These are phyloP conservation scores for Vandiemenella viatica DNA, from an alignment of 2,888 invertebrate species.

Conservation along the genomic window DNA sequence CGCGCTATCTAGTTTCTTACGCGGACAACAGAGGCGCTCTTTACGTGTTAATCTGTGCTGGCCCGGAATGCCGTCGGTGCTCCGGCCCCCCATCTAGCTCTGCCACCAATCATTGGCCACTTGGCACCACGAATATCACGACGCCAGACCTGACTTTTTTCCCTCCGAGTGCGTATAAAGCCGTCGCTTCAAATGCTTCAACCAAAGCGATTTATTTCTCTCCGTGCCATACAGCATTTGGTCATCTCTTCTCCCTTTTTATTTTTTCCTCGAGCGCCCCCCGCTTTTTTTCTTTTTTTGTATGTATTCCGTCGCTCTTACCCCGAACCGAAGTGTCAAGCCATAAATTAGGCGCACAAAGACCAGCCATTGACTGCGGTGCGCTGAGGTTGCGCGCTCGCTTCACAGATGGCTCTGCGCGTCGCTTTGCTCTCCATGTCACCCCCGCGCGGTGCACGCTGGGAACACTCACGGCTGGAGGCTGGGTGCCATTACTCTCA, in stretches of 20 bases:
- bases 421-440: conserved; percentile 4
- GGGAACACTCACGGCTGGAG: too few species aligned
- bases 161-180: too few species aligned
- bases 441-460: too few species aligned
- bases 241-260: conserved; percentile 1
- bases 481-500: too few species aligned
- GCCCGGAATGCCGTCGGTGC: background rate
- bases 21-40: background rate
- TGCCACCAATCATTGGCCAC: background rate
- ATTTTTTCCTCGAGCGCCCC: background rate
- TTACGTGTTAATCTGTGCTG: background rate
- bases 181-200: conserved; percentile 6
- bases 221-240: background rate
- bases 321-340: conserved; percentile 8
- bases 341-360: conserved; percentile 8
- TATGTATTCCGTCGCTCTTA: background rate
- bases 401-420: conserved; percentile 9
- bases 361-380: conserved; percentile 6
- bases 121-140: background rate
- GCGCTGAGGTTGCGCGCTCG: background rate
- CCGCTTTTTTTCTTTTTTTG: background rate
- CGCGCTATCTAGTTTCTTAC: background rate
- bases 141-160: background rate
- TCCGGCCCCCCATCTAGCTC: background rate
- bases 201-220: conserved; percentile 5